phyloP scores from a whole-genome alignment of 2,888 invertebrate species.

The Parthenolecanium corni region DNA sequence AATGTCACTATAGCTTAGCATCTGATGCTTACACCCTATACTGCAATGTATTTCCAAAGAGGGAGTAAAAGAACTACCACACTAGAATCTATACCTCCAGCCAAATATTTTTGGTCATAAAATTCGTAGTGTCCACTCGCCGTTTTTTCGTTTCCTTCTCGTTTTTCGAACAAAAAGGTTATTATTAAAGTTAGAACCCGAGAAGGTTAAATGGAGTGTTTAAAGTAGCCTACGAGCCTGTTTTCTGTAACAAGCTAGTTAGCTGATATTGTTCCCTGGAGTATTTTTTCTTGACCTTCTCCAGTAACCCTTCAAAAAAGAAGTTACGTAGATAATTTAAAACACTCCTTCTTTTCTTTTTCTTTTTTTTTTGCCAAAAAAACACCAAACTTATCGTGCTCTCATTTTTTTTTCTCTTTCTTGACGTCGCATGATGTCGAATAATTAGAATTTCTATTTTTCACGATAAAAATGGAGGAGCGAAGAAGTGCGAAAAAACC shows the following conservation, averaged over 20 bases:
- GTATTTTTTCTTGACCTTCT: conserved; percentile 28
- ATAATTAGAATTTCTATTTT: conserved; percentile 5
- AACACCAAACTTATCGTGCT: background rate
- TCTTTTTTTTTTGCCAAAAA: background rate
- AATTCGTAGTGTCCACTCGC: conserved; percentile 26
- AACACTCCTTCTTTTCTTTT: conserved; percentile 10
- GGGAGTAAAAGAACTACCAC: conserved; percentile 9
- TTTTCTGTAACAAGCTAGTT: conserved; percentile 28
- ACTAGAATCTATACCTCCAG: conserved; percentile 7
- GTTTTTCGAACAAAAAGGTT: conserved; percentile 26
- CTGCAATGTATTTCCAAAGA: no score
- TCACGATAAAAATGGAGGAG: no score
- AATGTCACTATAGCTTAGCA: no score
- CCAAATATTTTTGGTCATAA: conserved; percentile 28
- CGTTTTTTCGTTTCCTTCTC: no score
- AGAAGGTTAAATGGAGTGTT: conserved; percentile 25
- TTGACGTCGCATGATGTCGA: background rate
- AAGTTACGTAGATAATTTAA: conserved; percentile 23
- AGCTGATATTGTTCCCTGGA: conserved; percentile 27
- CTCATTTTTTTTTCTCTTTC: background rate
- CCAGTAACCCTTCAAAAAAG: conserved; percentile 26
- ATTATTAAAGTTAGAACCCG: conserved; percentile 21
- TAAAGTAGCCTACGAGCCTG: conserved; percentile 26
- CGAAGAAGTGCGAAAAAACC: no score
- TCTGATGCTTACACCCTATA: no score